Base-by-base conservation (phyloP, 2,888 invertebrate species). In the Masnerella sp. region DNA sequence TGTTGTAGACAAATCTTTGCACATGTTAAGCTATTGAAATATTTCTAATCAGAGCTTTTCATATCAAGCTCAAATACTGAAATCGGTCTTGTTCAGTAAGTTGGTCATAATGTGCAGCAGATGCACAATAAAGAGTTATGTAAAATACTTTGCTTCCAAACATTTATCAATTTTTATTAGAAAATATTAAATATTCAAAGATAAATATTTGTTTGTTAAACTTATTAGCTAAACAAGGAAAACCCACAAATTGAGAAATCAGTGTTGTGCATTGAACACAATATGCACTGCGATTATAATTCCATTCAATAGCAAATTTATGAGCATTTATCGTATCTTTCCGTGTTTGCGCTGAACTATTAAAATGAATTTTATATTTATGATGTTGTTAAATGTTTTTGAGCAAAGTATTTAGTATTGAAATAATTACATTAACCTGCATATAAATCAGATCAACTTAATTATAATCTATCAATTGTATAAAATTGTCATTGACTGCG, bases 51-150 rank as follows among this genome's bases (percentile, higher is more conserved):
- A 54, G 18, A 40, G 40, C 40, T 40, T 40, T n/a, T n/a, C n/a
- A n/a, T 30, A 54, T 40, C 8, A 30, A 14, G 17, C 22, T 22
- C 18, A 36, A 54, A n/a, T n/a, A n/a, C n/a, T 8, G 15, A 28
- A 40, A n/a, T 54, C 40, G 18, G 17, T 40, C 36, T 52, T 52
- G 52, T 52, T 40, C 25, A 38, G 34, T 40, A 18, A 54, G 40
- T 40, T 40, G 28, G 18, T 8, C 28, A 40, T 2, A 54, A 20
- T 54, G 54, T 54, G 54, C 54, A 40, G 15, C 34, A 30, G n/a
- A 38, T 22, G 54, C 54, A 54, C 54, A 40, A 20, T 54, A 54
- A 54, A 54, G 54, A 52, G 22, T 30, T 38, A 54, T 14, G 28
- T 38, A 9, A 8, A 25, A 40, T 40, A 54, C 54, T 40, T 54